Conservation (phyloP, 2,888 invertebrate species). For the Ditula angustiorana region DNA sequence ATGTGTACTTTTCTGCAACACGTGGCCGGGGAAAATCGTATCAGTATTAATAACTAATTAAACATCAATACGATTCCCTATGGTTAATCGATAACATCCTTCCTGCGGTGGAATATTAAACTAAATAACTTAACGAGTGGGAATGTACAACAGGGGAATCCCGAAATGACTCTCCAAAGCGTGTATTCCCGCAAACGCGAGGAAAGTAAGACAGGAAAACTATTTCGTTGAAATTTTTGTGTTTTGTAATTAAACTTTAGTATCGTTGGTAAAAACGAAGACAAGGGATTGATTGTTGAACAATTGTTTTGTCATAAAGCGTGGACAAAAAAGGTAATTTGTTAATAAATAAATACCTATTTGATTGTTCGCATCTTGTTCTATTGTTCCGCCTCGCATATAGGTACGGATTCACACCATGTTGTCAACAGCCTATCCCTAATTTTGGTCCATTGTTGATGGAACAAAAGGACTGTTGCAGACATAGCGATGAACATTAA, state of each 20-base stretch:
- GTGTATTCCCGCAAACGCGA: not conserved
- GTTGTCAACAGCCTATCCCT: conserved; percentile 65
- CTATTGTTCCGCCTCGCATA: conserved; percentile 68
- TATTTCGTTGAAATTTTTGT: not conserved
- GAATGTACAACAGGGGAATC: not conserved
- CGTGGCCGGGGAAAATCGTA: not conserved
- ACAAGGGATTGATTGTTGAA: not conserved
- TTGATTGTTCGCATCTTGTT: conserved; percentile 28
- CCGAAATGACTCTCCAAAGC: not conserved
- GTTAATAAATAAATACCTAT: conserved; percentile 18
- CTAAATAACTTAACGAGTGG: not conserved
- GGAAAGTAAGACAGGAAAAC: conserved; percentile 7
- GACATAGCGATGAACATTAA: conserved; percentile 57
- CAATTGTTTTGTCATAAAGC: not conserved
- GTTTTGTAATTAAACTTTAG: not conserved
- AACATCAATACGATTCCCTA: not conserved
- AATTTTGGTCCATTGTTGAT: conserved; percentile 73
- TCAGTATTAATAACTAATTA: not conserved
- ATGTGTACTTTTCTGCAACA: not conserved
- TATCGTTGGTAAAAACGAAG: not conserved
- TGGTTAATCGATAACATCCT: not conserved
- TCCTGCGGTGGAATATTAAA: not conserved
- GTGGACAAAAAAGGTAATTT: conserved; percentile 6
- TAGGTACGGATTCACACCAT: conserved; percentile 56
- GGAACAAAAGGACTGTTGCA: conserved; percentile 65